Conservation (phyloP, 2,113 vertebrate species). For the Bos javanicus region DNA sequence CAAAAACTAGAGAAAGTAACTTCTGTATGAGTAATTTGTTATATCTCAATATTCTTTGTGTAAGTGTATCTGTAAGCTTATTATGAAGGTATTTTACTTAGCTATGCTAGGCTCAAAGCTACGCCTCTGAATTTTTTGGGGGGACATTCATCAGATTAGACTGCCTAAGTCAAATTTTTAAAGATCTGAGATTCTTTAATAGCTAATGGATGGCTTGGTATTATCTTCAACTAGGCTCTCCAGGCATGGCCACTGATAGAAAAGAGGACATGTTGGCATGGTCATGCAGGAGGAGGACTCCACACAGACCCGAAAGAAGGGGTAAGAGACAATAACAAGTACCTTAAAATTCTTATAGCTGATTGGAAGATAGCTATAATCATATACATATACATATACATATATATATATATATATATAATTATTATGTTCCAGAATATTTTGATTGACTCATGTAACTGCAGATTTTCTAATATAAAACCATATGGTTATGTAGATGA, state of each 20-base stretch:
- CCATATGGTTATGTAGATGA: not conserved
- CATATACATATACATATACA: not conserved
- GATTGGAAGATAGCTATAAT: not conserved
- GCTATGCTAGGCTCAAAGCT: not conserved
- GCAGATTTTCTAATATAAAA: slow-evolving; percentile 16
- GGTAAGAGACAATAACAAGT: slow-evolving; percentile 82
- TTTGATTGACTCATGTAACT: not conserved
- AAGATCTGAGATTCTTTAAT: slow-evolving; percentile 30
- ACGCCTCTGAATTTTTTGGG: slow-evolving; percentile 20
- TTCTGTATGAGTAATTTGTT: slow-evolving; percentile 17
- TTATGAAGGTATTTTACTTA: slow-evolving; percentile 16
- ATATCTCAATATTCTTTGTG: slow-evolving; percentile 23
- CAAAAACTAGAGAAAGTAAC: slow-evolving; percentile 1
- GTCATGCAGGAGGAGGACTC: slow-evolving; percentile 92
- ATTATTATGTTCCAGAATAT: not conserved
- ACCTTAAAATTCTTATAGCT: slow-evolving; percentile 14
- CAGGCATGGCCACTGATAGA: slow-evolving; percentile 82
- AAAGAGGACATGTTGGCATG: slow-evolving; percentile 95
- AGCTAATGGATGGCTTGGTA: slow-evolving; percentile 36
- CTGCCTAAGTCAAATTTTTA: slow-evolving; percentile 7
- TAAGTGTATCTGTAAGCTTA: slow-evolving; percentile 11
- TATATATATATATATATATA: not conserved
- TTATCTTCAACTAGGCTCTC: slow-evolving; percentile 81
- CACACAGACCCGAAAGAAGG: slow-evolving; percentile 95
- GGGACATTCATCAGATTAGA: slow-evolving; percentile 5